Conservation (phyloP, 2,888 invertebrate species). For the Nezara viridula region DNA sequence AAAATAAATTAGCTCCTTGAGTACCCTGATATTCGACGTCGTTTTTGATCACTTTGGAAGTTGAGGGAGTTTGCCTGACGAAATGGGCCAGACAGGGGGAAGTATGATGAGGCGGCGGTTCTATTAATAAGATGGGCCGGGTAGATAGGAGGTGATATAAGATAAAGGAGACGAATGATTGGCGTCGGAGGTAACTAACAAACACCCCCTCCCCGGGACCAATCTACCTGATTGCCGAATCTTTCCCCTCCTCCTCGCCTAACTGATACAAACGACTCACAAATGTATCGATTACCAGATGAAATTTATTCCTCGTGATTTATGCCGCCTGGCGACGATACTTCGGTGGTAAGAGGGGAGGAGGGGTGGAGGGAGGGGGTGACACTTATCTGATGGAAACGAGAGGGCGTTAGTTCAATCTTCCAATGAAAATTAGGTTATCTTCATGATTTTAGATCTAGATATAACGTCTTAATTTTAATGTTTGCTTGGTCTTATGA, state of each 20-base stretch:
- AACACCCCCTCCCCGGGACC: neutral
- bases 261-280: constrained; percentile 54
- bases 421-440: neutral
- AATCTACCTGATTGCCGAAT: constrained; percentile 41
- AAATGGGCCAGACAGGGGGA: neutral
- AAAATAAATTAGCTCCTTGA: neutral
- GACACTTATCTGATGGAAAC: neutral
- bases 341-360: neutral
- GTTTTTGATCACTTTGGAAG: neutral
- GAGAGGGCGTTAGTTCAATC: neutral
- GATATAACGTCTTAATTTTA: neutral
- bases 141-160: constrained; percentile 24
- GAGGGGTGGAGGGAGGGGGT: neutral
- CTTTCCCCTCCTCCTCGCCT: constrained; percentile 12
- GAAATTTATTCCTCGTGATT: constrained; percentile 33
- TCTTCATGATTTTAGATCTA: neutral
- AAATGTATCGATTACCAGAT: constrained; percentile 45
- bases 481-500: neutral
- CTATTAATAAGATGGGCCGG: constrained; percentile 13
- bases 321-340: neutral
- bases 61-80: neutral
- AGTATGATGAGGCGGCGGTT: neutral
- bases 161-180: constrained; percentile 27
- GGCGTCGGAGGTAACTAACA: constrained; percentile 29
- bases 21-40: neutral